A percentile compares a stretch with the other conserved stretches of the same genome.
Evolutionary conservation across 1,140 invertebrate species (phyloP).

Genomic region (Amphibalanus amphitrite): DNA sequence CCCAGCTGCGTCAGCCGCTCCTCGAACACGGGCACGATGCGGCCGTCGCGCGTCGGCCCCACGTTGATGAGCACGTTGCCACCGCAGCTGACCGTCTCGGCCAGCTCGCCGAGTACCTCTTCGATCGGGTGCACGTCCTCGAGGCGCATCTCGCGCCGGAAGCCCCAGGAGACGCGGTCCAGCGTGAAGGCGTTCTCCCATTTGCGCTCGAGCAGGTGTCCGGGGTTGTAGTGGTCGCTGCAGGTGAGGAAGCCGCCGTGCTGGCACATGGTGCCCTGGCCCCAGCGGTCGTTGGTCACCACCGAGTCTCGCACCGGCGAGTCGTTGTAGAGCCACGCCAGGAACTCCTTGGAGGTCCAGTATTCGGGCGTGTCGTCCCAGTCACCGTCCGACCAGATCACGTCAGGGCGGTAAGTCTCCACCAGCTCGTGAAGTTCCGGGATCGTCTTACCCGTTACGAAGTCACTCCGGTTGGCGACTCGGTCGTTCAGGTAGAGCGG

Average conservation of each 20-base stretch:
- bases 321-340: too few relatives aligned
- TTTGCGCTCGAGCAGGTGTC: conserved; percentile 47
- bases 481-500: conserved; percentile 65
- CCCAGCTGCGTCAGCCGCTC: conserved; percentile 52
- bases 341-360: too few relatives aligned
- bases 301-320: too few relatives aligned
- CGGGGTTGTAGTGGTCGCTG: conserved; percentile 27
- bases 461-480: conserved; percentile 43
- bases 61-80: conserved; percentile 82
- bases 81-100: conserved; percentile 64
- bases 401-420: too few relatives aligned
- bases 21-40: conserved; percentile 72
- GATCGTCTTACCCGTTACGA: conserved; percentile 60
- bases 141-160: conserved; percentile 44
- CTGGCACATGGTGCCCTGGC: too few relatives aligned
- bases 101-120: conserved; percentile 37
- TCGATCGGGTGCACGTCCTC: conserved; percentile 8
- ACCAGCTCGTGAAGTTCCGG: too few relatives aligned
- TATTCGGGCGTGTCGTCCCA: too few relatives aligned
- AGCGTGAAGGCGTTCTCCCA: conserved; percentile 88
- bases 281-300: too few relatives aligned
- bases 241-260: too few relatives aligned
- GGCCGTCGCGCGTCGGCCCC: conserved; percentile 75
- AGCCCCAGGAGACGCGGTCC: conserved; percentile 77
- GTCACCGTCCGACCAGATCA: too few relatives aligned